A percentile compares a stretch with the other conserved stretches of the same genome.
Conservation (phyloP, 2,797 vertebrate species). For the Simalia tracyae region DNA sequence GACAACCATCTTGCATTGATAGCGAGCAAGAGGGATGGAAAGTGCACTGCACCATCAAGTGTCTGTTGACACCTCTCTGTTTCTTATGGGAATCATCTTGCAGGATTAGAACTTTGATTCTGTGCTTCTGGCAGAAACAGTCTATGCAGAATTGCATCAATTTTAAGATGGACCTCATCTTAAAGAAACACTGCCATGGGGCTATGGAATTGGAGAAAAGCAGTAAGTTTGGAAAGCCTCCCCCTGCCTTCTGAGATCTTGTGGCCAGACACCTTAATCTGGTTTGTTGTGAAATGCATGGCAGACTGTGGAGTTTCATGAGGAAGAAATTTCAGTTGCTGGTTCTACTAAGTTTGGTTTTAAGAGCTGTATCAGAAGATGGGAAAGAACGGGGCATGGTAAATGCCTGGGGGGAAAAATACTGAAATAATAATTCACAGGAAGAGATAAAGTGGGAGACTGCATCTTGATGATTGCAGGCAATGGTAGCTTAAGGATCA, state of each 20-base stretch:
- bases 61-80: not conserved
- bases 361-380: not conserved
- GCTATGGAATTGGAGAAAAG: too few species aligned
- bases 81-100: not conserved
- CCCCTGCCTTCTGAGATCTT: not conserved
- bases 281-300: not conserved
- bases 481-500: not conserved
- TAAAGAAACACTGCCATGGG: too few species aligned
- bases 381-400: not conserved
- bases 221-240: not conserved
- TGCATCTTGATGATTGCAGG: not conserved
- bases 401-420: not conserved
- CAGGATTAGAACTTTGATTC: not conserved
- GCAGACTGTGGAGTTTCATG: not conserved
- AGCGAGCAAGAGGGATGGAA: not conserved
- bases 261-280: not conserved
- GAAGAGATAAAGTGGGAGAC: not conserved
- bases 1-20: not conserved
- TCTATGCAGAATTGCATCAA: not conserved
- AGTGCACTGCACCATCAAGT: not conserved
- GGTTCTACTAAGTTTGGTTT: not conserved
- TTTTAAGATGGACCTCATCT: too few species aligned
- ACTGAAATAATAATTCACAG: not conserved
- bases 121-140: not conserved
- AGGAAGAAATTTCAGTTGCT: not conserved